Evolutionary conservation across 2,113 vertebrate species (phyloP).

Genomic region (Oncorhynchus gorbuscha): DNA sequence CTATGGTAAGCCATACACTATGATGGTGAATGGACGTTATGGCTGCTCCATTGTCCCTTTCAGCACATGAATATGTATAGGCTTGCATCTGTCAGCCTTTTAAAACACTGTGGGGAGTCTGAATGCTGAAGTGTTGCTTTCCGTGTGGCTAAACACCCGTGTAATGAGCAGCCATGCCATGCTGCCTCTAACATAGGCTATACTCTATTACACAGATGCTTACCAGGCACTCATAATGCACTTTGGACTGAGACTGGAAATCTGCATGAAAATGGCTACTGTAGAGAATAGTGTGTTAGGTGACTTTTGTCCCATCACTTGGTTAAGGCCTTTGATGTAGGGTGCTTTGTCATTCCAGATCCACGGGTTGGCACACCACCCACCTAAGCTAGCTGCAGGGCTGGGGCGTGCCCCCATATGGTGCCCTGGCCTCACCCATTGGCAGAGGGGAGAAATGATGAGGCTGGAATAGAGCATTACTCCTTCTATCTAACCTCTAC

Average conservation of each 20-base stretch:
- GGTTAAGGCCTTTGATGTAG: slow-evolving; percentile 17
- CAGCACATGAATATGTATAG: slow-evolving; percentile 8
- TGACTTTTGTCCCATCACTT: neutral
- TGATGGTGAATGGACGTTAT: neutral
- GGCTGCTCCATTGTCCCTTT: neutral
- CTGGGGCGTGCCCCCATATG: no score
- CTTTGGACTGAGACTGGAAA: neutral
- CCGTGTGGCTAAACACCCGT: slow-evolving; percentile 41
- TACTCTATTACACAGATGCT: neutral
- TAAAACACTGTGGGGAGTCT: slow-evolving; percentile 17
- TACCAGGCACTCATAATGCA: neutral
- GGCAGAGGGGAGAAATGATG: no score
- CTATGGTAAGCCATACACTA: slow-evolving; percentile 27
- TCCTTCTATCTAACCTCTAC: no score
- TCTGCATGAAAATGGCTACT: neutral
- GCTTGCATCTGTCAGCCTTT: slow-evolving; percentile 16
- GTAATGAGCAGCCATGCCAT: slow-evolving; percentile 38
- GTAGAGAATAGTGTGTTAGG: neutral
- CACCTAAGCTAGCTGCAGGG: no score
- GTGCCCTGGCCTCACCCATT: no score
- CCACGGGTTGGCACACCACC: slow-evolving; percentile 26
- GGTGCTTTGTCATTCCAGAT: slow-evolving; percentile 42
- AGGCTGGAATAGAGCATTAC: no score
- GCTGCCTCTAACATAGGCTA: slow-evolving; percentile 38
- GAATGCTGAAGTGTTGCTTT: slow-evolving; percentile 30